Conservation (phyloP, 2,888 invertebrate species). For the Scaptomyza flava region DNA sequence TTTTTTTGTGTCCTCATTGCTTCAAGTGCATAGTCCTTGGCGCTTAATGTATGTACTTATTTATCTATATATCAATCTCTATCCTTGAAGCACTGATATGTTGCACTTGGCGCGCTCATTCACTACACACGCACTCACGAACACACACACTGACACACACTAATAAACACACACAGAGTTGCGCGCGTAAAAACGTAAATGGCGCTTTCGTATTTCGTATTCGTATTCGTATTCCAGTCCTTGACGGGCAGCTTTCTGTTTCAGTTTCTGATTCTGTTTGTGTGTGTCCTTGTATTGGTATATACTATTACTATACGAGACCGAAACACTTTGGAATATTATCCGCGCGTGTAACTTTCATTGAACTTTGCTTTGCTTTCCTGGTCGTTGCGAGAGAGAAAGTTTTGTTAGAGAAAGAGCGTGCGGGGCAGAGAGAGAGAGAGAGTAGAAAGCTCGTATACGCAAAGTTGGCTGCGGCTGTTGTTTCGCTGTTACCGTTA, state of each 20-base stretch:
- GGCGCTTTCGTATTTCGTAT: slow-evolving; percentile 30
- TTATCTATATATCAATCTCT: slow-evolving; percentile 13
- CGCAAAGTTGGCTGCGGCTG: slow-evolving; percentile 67
- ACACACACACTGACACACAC: slow-evolving; percentile 26
- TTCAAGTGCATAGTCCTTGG: slow-evolving; percentile 58
- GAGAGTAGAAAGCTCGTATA: slow-evolving; percentile 47
- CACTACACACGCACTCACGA: slow-evolving; percentile 43
- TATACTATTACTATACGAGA: slow-evolving; percentile 63
- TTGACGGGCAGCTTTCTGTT: slow-evolving; percentile 63
- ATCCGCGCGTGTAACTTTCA: slow-evolving; percentile 75
- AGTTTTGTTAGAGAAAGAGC: slow-evolving; percentile 1
- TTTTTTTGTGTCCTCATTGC: slow-evolving; percentile 55
- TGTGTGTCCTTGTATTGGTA: slow-evolving; percentile 65
- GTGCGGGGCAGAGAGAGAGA: slow-evolving; percentile 6
- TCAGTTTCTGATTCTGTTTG: slow-evolving; percentile 24
- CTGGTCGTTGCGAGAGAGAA: slow-evolving; percentile 17
- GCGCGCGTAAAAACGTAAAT: slow-evolving; percentile 77
- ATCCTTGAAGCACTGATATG: slow-evolving; percentile 57
- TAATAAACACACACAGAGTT: slow-evolving; percentile 49
- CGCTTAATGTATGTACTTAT: slow-evolving; percentile 12
- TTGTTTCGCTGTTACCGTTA: slow-evolving; percentile 52
- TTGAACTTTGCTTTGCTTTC: slow-evolving; percentile 62
- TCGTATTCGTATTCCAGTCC: slow-evolving; percentile 72
- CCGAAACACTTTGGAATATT: slow-evolving; percentile 60
- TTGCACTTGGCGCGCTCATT: slow-evolving; percentile 73